A percentile compares a stretch with the other conserved stretches of the same genome.
phyloP scores from a whole-genome alignment of 2,797 vertebrate species.

The Oreochromis mossambicus region DNA sequence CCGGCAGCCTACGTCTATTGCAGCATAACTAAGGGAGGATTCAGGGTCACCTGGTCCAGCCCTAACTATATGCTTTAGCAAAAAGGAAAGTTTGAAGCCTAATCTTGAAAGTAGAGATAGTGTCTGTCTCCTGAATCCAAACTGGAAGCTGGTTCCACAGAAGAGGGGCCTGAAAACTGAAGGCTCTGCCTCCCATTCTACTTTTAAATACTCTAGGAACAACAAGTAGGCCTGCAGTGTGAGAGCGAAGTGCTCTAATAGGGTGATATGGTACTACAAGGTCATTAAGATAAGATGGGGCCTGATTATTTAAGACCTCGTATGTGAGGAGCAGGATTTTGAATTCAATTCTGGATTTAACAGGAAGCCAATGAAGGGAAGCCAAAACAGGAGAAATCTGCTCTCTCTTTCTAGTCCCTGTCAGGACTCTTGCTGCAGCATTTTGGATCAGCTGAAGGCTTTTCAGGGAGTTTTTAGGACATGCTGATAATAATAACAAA shows the following conservation, averaged over 20 bases:
- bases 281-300: not conserved
- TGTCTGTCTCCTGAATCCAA: no score
- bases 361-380: not conserved
- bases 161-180: not conserved
- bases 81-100: no score
- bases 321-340: not conserved
- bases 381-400: not conserved
- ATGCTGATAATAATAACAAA: not conserved
- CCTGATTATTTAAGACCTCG: not conserved
- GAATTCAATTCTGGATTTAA: not conserved
- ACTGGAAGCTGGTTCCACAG: no score
- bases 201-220: not conserved
- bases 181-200: not conserved
- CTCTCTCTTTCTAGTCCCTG: not conserved
- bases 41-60: no score
- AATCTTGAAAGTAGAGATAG: no score
- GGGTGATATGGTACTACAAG: not conserved
- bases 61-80: no score
- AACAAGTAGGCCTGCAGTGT: not conserved
- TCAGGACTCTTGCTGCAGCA: not conserved
- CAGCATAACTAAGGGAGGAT: no score
- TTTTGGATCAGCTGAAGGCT: accelerated
- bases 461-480: accelerated
- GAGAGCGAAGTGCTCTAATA: not conserved
- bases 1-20: no score